Percentiles rank a stretch among this genome's conserved stretches.
Evolutionary conservation across 2,113 vertebrate genomes (phyloP).

Genomic region (Oriolus oriolus): DNA sequence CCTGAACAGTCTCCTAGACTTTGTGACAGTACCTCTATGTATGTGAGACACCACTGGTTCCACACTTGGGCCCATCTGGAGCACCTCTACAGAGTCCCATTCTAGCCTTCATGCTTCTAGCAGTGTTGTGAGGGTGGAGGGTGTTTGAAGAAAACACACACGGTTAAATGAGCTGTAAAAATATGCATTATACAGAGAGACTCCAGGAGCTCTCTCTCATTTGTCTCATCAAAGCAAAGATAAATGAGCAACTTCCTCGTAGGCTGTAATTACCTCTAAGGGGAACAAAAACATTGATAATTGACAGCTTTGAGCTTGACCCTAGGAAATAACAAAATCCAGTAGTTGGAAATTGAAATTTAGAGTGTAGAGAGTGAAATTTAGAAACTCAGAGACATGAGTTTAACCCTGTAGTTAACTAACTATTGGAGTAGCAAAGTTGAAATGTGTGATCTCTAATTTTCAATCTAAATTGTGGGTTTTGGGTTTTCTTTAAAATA

Average conservation of each 20-base stretch:
- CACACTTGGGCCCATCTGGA: neutral
- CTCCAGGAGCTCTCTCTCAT: neutral
- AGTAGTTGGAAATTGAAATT: neutral
- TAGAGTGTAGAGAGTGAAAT: neutral
- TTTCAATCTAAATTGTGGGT: neutral
- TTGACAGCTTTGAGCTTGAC: conserved; percentile 45
- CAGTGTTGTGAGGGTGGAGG: neutral
- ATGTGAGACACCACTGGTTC: neutral
- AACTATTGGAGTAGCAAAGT: neutral
- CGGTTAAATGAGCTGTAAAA: conserved; percentile 22
- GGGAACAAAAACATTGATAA: conserved; percentile 38
- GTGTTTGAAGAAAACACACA: neutral
- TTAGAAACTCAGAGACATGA: neutral
- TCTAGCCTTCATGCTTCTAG: neutral
- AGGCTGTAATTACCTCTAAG: conserved; percentile 35
- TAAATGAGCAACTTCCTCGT: conserved; percentile 16
- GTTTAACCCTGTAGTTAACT: neutral
- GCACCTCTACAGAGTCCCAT: neutral
- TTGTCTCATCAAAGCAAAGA: conserved; percentile 51
- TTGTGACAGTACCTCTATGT: neutral
- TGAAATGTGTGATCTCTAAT: neutral
- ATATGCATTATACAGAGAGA: neutral
- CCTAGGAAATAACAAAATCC: conserved; percentile 34
- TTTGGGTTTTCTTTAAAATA: neutral
- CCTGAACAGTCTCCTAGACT: neutral